phyloP scores from a whole-genome alignment of 2,888 invertebrate genomes.

The Aspidiotus rigidus region DNA sequence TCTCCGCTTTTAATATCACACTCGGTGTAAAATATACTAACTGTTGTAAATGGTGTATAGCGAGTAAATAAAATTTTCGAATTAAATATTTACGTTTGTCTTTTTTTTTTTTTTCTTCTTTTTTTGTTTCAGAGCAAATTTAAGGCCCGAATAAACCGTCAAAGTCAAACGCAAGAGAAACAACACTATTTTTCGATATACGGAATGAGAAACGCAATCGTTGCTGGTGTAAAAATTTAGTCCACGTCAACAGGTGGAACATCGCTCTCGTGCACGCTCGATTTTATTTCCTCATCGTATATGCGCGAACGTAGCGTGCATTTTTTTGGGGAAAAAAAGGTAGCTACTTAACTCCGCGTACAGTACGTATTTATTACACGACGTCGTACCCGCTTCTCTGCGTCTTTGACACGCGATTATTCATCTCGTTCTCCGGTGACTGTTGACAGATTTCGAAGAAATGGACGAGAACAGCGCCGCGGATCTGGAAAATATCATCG shows the following conservation, averaged over 20 bases:
- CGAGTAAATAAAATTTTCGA: neutral
- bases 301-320: too few species aligned
- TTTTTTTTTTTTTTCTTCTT: neutral
- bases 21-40: too few species aligned
- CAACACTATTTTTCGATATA: neutral
- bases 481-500: slow-evolving; percentile 23
- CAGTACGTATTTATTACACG: neutral
- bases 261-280: neutral
- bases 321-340: too few species aligned
- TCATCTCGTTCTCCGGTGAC: neutral
- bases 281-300: slow-evolving; percentile 1
- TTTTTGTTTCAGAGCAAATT: slow-evolving; percentile 1
- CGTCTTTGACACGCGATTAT: neutral
- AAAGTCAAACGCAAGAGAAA: neutral
- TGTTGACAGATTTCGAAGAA: slow-evolving; percentile 6
- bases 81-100: slow-evolving; percentile 5
- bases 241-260: slow-evolving; percentile 11
- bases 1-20: neutral
- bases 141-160: neutral
- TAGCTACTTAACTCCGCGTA: too few species aligned
- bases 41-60: too few species aligned
- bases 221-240: neutral
- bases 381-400: neutral
- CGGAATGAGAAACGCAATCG: neutral
- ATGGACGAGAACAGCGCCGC: slow-evolving; percentile 19